Evolutionary conservation across 2,888 invertebrate genomes (phyloP).

Genomic region (Phyto melanocephala): DNA sequence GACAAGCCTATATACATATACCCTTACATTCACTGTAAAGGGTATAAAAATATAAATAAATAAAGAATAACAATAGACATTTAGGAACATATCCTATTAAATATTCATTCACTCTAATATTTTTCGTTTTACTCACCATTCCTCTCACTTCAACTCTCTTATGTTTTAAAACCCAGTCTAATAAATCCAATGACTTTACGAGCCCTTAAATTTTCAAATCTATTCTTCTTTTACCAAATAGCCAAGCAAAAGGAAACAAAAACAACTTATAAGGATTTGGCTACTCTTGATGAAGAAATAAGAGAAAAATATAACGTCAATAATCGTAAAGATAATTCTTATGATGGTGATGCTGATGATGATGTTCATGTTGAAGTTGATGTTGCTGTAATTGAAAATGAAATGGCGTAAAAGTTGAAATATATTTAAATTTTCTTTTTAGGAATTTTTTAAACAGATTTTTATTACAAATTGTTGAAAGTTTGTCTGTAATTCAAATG

Average conservation of each 20-base stretch:
- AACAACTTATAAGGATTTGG: not conserved
- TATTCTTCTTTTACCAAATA: not conserved
- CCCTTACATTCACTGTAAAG: no score
- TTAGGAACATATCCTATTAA: slow-evolving; percentile 57
- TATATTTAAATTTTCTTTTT: slow-evolving; percentile 42
- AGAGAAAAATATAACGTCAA: not conserved
- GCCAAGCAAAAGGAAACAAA: not conserved
- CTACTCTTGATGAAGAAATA: not conserved
- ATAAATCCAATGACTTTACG: slow-evolving; percentile 11
- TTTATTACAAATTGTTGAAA: slow-evolving; percentile 52
- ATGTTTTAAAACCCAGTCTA: not conserved
- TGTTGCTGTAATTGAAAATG: slow-evolving; percentile 18
- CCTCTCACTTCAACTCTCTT: not conserved
- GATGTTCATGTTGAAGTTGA: not conserved
- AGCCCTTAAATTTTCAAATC: not conserved
- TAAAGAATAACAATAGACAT: not conserved
- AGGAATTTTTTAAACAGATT: slow-evolving; percentile 44
- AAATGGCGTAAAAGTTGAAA: slow-evolving; percentile 27
- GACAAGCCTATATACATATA: no score
- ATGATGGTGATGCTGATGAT: slow-evolving; percentile 12
- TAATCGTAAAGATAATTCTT: slow-evolving; percentile 24
- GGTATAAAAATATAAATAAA: not conserved
- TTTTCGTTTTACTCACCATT: not conserved
- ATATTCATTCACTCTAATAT: slow-evolving; percentile 59
- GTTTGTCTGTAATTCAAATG: slow-evolving; percentile 13